phyloP scores from a whole-genome alignment of 2,113 vertebrate genomes.

The Nothoprocta pentlandii region DNA sequence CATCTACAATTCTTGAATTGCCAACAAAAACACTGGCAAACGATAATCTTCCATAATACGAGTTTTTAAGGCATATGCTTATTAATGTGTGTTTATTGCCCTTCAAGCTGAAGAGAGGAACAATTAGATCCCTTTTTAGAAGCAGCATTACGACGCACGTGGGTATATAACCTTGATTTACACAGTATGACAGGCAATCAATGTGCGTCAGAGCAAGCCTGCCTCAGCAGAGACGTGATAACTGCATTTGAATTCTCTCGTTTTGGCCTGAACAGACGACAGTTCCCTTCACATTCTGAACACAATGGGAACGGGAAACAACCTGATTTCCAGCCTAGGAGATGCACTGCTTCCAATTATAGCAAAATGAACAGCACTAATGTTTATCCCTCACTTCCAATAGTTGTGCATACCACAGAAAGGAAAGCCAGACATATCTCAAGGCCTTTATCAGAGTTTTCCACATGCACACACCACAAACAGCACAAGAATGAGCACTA shows the following conservation, averaged over 20 bases:
- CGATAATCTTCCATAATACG: neutral
- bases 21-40: constrained; percentile 2
- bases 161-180: constrained; percentile 55
- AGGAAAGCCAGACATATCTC: neutral
- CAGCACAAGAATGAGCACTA: neutral
- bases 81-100: constrained; percentile 4
- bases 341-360: neutral
- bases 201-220: constrained; percentile 35
- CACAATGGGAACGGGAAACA: neutral
- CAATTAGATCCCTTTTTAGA: constrained; percentile 29
- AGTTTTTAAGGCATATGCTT: constrained; percentile 8
- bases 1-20: neutral
- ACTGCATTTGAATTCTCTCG: constrained; percentile 12
- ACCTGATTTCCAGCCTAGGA: neutral
- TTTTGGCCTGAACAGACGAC: neutral
- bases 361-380: neutral
- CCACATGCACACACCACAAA: neutral
- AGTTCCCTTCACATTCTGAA: neutral
- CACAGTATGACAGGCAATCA: constrained; percentile 30
- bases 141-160: neutral
- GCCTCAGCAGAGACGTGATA: constrained; percentile 15
- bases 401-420: neutral
- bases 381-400: constrained; percentile 13
- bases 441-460: neutral
- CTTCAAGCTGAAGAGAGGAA: constrained; percentile 18